Evolutionary conservation across 37 sponge, comb jelly and placozoan species (phyloP), one percentile per base, ranked within the genome.

Genomic region (Beroe ovata): DNA sequence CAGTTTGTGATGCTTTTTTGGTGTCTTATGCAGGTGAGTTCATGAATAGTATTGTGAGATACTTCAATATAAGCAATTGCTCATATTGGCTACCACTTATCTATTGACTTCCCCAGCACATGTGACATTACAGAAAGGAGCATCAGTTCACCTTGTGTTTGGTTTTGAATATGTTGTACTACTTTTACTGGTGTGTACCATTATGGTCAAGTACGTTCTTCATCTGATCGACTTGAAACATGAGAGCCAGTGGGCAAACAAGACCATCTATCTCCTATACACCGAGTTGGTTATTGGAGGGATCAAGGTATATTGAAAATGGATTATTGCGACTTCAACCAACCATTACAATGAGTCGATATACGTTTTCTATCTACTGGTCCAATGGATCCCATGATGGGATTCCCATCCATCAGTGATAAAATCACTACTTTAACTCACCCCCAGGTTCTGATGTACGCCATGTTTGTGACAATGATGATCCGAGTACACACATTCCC

Each of bases 191-290:
- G 93, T 90, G 19, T 20, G 91, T 39, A 92, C 91, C 35, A 91
- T 92, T 2, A 39, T 92, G 61, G 72, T 91, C 25, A 93, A 94
- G 90, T 98, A 98, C 90, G 60, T 98, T 36, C 92, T 98, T 0
- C 95, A 98, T 90, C 77, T 92, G 30, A 95, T 98, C 29, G 96
- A 98, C 91, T 89, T 94, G 23, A 92, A 91, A 71, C 93, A 93
- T 72, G 96, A 95, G 60, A 92, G 94, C 84, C 96, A 96, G 0
- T 98, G 99, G 99, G 96, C 96, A 62, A 96, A 96, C 92, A 98
- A 98, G 88, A 90, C 96, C 23, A 92, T 96, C 39, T 98, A 96
- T 90, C 92, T 96, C 30, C 71, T 94, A 20, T 93, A 93, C 72
- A 88, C 93, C 0, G 96, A 98, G 37, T 66, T 92, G 28, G 59